Evolutionary conservation across 30 jellyfish, hydroid and myxozoan genomes (phyloP), one percentile per base, ranked within the genome.

Genomic region (Nemopilema nomurai): DNA sequence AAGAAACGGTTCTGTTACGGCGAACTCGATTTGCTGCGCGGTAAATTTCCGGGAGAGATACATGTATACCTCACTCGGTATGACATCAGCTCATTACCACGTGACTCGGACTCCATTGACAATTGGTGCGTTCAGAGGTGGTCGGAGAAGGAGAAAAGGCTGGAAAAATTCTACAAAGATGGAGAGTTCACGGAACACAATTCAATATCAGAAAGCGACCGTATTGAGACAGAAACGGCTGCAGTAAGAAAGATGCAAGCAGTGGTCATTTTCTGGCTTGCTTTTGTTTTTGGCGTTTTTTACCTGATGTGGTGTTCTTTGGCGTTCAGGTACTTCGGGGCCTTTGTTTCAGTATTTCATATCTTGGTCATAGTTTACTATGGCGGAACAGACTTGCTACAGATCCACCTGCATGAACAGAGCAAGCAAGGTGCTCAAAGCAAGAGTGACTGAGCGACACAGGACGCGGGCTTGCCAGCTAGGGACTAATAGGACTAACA

Each of bases 41-140:
- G 99, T 6, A 84, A 89, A 49, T 94, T 88, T 71, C 99, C 99
- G 0, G 89, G 92, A 19, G 99, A 94, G 71, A 86, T 94, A 23
- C 99, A 88, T 79, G 91, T 89, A 30, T 67, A 83, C 83, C 32
- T 94, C 25, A 85, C 92, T 31, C 69, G 96, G 8, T 81, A 94
- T 81, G 81, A 84, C 51, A 78, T 94, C 72, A 80, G 62, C 16
- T 86, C 72, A 18, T 41, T 94, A 65, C 99, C 99, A 23, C 76
- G 83, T 21, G 94, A 89, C 33, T 77, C 92, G 8, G 95, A 81
- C n/a, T 89, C 88, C 26, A 79, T 94, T 27, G 99, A 89, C 76
- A 84, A 94, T 24, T 94, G 99, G 99, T 94, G 99, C 69, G 81
- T 50, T 27, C 90, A 89, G 26, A 78, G 96, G 32, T 94, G 96